Evolutionary conservation across 2,113 vertebrate genomes (phyloP).

Genomic region (Stigmatopora nigra): DNA sequence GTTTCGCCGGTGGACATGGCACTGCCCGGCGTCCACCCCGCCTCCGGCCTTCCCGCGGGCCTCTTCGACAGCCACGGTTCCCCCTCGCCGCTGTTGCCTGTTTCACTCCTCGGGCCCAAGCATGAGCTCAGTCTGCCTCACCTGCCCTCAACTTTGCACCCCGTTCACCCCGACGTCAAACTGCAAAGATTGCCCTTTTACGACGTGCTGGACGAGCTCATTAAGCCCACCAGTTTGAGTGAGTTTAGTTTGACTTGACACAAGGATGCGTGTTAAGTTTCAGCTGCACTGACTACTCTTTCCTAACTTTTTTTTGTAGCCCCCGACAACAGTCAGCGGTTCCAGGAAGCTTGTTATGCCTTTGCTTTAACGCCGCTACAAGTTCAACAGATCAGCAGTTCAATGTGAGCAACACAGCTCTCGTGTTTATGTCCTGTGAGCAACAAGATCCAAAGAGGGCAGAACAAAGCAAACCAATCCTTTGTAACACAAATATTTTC

Average conservation of each 20-base stretch:
- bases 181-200: constrained; percentile 98
- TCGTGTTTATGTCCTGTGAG: not conserved
- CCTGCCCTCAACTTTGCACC: constrained; percentile 88
- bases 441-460: not conserved
- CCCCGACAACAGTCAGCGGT: constrained; percentile 92
- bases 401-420: constrained; percentile 79
- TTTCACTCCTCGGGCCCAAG: constrained; percentile 92
- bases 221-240: constrained; percentile 97
- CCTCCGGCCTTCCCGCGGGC: constrained; percentile 76
- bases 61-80: constrained; percentile 88
- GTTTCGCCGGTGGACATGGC: constrained; percentile 90
- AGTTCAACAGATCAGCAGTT: constrained; percentile 98
- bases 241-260: constrained; percentile 42
- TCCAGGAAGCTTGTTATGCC: constrained; percentile 98
- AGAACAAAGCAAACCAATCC: not conserved
- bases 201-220: constrained; percentile 94
- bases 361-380: constrained; percentile 96
- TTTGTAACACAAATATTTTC: not conserved
- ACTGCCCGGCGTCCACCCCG: constrained; percentile 81
- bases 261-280: not conserved
- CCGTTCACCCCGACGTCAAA: constrained; percentile 97
- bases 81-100: constrained; percentile 88
- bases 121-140: constrained; percentile 96
- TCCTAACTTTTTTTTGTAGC: constrained; percentile 61
- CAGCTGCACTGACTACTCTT: constrained; percentile 4